phyloP scores from a whole-genome alignment of 37 sponge, comb jelly and placozoan genomes.

The Agelas oroides region DNA sequence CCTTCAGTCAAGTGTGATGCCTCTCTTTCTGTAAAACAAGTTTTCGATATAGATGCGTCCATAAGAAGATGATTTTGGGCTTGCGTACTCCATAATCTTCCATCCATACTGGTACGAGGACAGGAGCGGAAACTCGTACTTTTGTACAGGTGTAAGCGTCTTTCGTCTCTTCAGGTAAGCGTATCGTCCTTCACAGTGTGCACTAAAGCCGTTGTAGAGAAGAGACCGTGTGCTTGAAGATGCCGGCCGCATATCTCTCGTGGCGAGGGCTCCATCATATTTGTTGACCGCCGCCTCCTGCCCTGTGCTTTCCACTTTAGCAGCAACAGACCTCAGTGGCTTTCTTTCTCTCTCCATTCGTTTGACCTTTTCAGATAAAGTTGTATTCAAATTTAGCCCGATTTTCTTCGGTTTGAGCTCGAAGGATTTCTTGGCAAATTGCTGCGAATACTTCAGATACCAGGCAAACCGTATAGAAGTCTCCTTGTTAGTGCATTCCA shows the following conservation, averaged over 20 bases:
- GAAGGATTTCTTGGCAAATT: slow-evolving; percentile 43
- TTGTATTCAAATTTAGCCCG: background rate
- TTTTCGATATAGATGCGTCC: slow-evolving; percentile 85
- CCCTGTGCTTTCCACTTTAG: background rate
- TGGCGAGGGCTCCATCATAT: background rate
- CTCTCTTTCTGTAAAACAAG: slow-evolving; percentile 90
- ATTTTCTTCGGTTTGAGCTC: background rate
- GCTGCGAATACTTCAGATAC: slow-evolving; percentile 84
- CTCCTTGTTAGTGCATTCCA: slow-evolving; percentile 93
- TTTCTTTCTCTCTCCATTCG: background rate
- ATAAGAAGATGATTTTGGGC: slow-evolving; percentile 70
- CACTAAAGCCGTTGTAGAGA: slow-evolving; percentile 94
- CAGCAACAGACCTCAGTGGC: background rate
- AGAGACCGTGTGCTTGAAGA: slow-evolving; percentile 58
- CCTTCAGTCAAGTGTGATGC: slow-evolving; percentile 60
- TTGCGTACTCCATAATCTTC: slow-evolving; percentile 85
- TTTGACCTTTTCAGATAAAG: slow-evolving; percentile 15
- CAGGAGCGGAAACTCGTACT: slow-evolving; percentile 90
- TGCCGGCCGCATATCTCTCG: slow-evolving; percentile 85
- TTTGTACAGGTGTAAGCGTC: slow-evolving; percentile 74
- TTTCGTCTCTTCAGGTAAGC: slow-evolving; percentile 81
- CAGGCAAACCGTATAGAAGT: slow-evolving; percentile 83
- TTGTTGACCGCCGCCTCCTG: background rate
- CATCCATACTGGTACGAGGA: slow-evolving; percentile 91
- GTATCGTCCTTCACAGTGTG: slow-evolving; percentile 92